These are phyloP conservation scores for Leptopilina boulardi DNA, from an alignment of 1,140 invertebrate species.

Conservation along the genomic window DNA sequence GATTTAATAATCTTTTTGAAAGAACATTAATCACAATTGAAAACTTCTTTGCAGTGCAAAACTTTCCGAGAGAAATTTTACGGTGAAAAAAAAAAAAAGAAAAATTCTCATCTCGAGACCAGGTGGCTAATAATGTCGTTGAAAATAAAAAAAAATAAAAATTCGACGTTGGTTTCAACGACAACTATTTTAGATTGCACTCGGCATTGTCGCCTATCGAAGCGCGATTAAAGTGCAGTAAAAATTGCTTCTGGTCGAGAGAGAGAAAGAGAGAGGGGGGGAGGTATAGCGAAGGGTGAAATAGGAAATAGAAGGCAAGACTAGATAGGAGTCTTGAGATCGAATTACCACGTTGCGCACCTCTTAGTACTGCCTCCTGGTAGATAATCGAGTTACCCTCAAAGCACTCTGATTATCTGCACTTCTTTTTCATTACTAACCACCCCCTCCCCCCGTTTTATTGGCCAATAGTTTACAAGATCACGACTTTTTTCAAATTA, in stretches of 20 bases:
- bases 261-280: neutral
- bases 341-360: slow-evolving; percentile 51
- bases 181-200: slow-evolving; percentile 56
- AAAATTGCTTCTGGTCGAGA: slow-evolving; percentile 43
- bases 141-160: neutral
- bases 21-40: no score
- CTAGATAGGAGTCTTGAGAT: slow-evolving; percentile 32
- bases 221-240: slow-evolving; percentile 55
- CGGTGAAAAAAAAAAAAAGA: no score
- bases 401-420: slow-evolving; percentile 46
- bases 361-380: slow-evolving; percentile 48
- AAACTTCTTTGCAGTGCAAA: no score
- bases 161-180: slow-evolving; percentile 15
- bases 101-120: neutral
- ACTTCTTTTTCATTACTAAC: slow-evolving; percentile 34
- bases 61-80: no score
- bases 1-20: no score
- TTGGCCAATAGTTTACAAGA: slow-evolving; percentile 13
- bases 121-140: slow-evolving; percentile 17
- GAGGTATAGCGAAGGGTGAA: neutral
- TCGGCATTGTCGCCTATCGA: slow-evolving; percentile 55
- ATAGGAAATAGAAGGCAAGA: neutral
- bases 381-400: slow-evolving; percentile 54
- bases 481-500: neutral
- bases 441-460: neutral